A percentile compares a stretch with the other conserved stretches of the same genome.
These are phyloP conservation scores for Bos taurus DNA, from an alignment of 2,113 vertebrate species.

Conservation along the genomic window DNA sequence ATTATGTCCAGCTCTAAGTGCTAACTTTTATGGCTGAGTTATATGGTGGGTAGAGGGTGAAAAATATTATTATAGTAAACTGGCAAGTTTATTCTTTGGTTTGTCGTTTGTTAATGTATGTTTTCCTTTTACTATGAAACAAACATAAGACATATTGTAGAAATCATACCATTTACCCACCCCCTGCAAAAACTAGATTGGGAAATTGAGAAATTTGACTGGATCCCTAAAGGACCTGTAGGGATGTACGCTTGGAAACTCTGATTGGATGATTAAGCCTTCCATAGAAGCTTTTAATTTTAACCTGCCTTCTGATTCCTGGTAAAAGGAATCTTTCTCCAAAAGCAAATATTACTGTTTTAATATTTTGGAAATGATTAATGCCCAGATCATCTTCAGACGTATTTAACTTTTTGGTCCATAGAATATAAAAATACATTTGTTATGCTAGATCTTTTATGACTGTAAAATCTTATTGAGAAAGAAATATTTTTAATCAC, in stretches of 20 bases:
- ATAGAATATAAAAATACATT: not conserved
- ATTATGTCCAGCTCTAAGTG: not conserved
- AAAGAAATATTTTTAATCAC: conserved; percentile 32
- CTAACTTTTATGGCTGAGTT: conserved; percentile 23
- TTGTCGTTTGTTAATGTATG: not conserved
- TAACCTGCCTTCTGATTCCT: not conserved
- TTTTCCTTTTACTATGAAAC: not conserved
- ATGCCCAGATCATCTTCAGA: not conserved
- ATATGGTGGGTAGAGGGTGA: not conserved
- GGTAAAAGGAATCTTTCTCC: not conserved
- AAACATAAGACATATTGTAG: not conserved
- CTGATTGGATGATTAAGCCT: not conserved
- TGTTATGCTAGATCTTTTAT: not conserved
- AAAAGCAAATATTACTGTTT: not conserved
- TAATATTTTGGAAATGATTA: not conserved
- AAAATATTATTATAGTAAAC: not conserved
- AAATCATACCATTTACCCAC: not conserved
- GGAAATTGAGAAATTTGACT: not conserved
- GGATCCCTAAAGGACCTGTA: not conserved
- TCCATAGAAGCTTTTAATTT: not conserved
- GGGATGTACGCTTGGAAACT: not conserved
- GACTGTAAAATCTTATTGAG: not conserved
- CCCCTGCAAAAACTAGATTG: not conserved
- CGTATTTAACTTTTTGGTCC: not conserved
- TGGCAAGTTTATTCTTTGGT: not conserved